A percentile compares a stretch with the other conserved stretches of the same genome.
Conservation (phyloP, 2,797 vertebrate species). For the Sciaenops ocellatus region DNA sequence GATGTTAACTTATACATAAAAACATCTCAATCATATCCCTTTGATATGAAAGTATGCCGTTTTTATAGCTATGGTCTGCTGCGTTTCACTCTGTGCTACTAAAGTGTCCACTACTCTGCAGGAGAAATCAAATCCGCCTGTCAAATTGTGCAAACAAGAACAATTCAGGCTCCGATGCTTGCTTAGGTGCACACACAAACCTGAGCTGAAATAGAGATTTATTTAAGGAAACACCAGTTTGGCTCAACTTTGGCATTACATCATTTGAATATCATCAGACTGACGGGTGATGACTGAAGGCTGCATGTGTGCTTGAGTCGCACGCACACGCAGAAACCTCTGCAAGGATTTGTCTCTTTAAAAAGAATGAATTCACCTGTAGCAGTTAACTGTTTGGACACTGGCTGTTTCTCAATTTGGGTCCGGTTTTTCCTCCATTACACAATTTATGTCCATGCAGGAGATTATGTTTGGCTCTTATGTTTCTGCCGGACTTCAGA, state of each 20-base stretch:
- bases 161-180: constrained; percentile 19
- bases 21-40: constrained; percentile 39
- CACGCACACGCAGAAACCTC: constrained; percentile 31
- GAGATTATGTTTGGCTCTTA: constrained; percentile 69
- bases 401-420: constrained; percentile 56
- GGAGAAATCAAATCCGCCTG: constrained; percentile 37
- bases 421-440: constrained; percentile 51
- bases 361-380: constrained; percentile 37
- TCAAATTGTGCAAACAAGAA: constrained; percentile 47
- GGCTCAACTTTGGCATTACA: constrained; percentile 36
- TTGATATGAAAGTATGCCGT: constrained; percentile 34
- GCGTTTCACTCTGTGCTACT: constrained; percentile 21
- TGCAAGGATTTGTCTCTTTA: constrained; percentile 20
- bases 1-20: constrained; percentile 40
- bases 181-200: constrained; percentile 11
- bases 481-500: constrained; percentile 70
- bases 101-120: constrained; percentile 22
- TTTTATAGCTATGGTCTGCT: constrained; percentile 25
- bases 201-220: constrained; percentile 37
- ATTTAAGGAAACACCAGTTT: constrained; percentile 17
- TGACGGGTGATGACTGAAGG: constrained; percentile 46
- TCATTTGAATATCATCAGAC: constrained; percentile 46
- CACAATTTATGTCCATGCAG: constrained; percentile 67
- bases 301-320: constrained; percentile 9
- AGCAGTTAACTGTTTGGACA: constrained; percentile 43